A percentile compares a stretch with the other conserved stretches of the same genome.
These are phyloP conservation scores for Lacerta viridis DNA, from an alignment of 2,797 vertebrate genomes.

Conservation along the genomic window DNA sequence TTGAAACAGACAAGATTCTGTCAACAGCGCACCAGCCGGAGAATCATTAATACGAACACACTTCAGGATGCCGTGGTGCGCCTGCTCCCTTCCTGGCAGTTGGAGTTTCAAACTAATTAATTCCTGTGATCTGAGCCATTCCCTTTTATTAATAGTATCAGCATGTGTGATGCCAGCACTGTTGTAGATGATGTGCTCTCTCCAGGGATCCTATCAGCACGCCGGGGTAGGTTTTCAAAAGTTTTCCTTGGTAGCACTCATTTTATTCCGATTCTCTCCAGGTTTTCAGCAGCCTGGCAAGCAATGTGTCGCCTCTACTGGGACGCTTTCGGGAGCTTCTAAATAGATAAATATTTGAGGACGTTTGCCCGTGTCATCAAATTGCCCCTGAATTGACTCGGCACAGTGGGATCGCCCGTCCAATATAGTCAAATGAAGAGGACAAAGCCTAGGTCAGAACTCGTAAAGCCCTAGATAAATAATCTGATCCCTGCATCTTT, in stretches of 20 bases:
- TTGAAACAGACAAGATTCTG: slow-evolving; percentile 80
- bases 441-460: not conserved
- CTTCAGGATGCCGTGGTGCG: slow-evolving; percentile 73
- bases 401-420: not conserved
- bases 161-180: slow-evolving; percentile 72
- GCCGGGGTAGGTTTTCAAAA: slow-evolving; percentile 71
- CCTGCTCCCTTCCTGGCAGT: slow-evolving; percentile 72
- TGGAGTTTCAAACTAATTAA: slow-evolving; percentile 81
- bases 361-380: slow-evolving; percentile 3
- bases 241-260: slow-evolving; percentile 55
- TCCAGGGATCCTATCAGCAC: slow-evolving; percentile 74
- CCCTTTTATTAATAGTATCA: slow-evolving; percentile 79
- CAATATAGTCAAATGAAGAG: not conserved
- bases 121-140: slow-evolving; percentile 79
- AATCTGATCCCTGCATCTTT: not conserved
- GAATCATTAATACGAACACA: slow-evolving; percentile 68
- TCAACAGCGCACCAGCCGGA: slow-evolving; percentile 76
- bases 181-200: slow-evolving; percentile 70
- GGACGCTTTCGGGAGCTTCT: slow-evolving; percentile 35
- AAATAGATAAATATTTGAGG: not conserved
- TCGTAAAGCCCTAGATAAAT: not conserved
- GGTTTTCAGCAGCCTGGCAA: slow-evolving; percentile 61
- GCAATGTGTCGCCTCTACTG: slow-evolving; percentile 68
- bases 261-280: slow-evolving; percentile 66
- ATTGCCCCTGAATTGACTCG: not conserved